Conservation (phyloP, 2,113 vertebrate species). For the Perognathus longimembris region DNA sequence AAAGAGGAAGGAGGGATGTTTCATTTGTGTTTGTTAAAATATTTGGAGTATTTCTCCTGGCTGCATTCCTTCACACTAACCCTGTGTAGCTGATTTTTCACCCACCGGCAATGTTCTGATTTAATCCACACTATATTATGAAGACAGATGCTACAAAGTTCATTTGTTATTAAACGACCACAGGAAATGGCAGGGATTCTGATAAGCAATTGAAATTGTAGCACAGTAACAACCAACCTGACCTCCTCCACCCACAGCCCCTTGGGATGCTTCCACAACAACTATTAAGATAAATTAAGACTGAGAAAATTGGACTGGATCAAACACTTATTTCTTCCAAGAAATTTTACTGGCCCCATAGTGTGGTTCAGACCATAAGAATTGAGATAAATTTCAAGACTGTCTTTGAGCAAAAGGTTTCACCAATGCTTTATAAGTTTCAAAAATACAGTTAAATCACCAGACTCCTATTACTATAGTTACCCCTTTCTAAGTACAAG, state of each 20-base stretch:
- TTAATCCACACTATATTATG: slow-evolving; percentile 32
- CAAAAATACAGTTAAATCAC: not conserved
- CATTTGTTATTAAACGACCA: slow-evolving; percentile 59
- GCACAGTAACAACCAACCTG: not conserved
- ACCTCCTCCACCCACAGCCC: not conserved
- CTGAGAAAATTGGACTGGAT: slow-evolving; percentile 19
- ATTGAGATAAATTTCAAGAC: slow-evolving; percentile 32
- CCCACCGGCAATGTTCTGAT: slow-evolving; percentile 25
- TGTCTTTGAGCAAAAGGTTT: not conserved
- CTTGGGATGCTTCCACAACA: not conserved
- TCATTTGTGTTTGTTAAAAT: not conserved
- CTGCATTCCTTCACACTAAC: not conserved
- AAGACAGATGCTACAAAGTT: slow-evolving; percentile 43
- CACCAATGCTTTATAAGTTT: slow-evolving; percentile 39
- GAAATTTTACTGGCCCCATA: not conserved
- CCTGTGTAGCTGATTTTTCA: not conserved
- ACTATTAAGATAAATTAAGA: slow-evolving; percentile 65
- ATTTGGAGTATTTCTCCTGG: not conserved
- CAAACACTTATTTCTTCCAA: slow-evolving; percentile 46
- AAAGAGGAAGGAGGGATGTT: not conserved
- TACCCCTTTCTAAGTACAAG: not conserved
- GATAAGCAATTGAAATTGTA: slow-evolving; percentile 41
- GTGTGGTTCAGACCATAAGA: not conserved
- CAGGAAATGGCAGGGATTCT: slow-evolving; percentile 47
- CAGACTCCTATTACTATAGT: not conserved